Evolutionary conservation across 1,140 invertebrate genomes (phyloP).

Genomic region (Drosophila erecta): DNA sequence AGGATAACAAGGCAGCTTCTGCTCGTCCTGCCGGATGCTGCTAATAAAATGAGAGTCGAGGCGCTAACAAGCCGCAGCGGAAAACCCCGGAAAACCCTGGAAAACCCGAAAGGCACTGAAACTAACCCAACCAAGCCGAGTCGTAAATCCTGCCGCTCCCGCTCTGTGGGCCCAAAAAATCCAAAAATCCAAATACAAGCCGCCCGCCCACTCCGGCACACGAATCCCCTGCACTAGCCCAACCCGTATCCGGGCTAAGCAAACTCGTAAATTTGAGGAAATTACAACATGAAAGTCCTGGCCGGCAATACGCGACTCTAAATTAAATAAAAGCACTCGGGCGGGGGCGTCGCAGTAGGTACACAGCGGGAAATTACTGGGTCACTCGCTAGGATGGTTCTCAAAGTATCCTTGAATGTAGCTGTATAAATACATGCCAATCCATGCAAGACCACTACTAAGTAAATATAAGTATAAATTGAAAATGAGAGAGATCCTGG

Average conservation of each 20-base stretch:
- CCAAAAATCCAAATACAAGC: constrained; percentile 9
- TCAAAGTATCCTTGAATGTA: no score
- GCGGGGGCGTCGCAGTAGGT: constrained; percentile 11
- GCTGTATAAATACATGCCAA: no score
- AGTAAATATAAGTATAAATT: no score
- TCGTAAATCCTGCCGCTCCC: constrained; percentile 65
- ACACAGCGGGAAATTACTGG: neutral
- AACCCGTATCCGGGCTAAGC: constrained; percentile 51
- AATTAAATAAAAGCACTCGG: constrained; percentile 74
- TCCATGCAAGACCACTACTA: no score
- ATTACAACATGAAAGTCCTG: constrained; percentile 77
- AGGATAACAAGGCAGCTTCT: constrained; percentile 4
- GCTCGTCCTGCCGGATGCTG: constrained; percentile 33
- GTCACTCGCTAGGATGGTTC: no score
- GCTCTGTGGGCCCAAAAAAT: constrained; percentile 19
- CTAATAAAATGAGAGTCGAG: constrained; percentile 72
- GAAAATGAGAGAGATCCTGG: no score
- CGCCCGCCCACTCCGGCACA: neutral
- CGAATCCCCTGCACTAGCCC: constrained; percentile 13
- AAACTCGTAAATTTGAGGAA: constrained; percentile 78
- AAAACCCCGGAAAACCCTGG: no score
- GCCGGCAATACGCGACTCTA: constrained; percentile 62
- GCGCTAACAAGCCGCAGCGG: constrained; percentile 67
- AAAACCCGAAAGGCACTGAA: constrained; percentile 35
- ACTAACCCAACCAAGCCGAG: constrained; percentile 57